Evolutionary conservation across 2,888 invertebrate species (phyloP), one percentile per base, ranked within the genome.

Genomic region (Antitype chi): DNA sequence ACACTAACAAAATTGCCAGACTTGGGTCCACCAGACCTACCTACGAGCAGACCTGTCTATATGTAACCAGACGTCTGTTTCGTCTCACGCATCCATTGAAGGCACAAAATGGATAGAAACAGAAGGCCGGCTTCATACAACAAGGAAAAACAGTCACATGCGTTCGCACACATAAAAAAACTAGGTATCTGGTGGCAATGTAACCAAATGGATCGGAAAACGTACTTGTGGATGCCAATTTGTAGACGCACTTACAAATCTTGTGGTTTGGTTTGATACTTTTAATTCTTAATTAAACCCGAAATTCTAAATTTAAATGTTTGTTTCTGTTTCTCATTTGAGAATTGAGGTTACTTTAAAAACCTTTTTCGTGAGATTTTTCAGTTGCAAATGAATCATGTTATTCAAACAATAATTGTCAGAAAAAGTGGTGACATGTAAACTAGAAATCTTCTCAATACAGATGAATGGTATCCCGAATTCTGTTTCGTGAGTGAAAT

Each of bases 1-100:
- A 87, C 53, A 71, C 77, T 80, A 86, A 85, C 72, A 62, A 80
- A 82, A 73, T 83, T 78, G 69, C 78, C 81, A 80, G 85, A 85
- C 87, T 32, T 25, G 55, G 62, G 38, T 38, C 60, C 38, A n/a
- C 6, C 20, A 66, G 25, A 77, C 71, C 63, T 70, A 85, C 68
- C 76, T 76, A 78, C 23, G 49, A 32, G 20, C 52, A 70, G 59
- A 82, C 78, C 66, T 66, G 57, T 57, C 52, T 80, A 72, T 70
- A 70, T 43, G 62, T 76, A 57, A 59, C 64, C 64, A 70, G 62
- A 59, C 53, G 66, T 70, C 84, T 62, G 57, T 73, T 49, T 82
- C 76, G 70, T 74, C 82, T 73, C 80, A 85, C 87, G 83, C 82
- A 81, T 86, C 85, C 91, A 92, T 87, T 77, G 75, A 64, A 71